A percentile compares a stretch with the other conserved stretches of the same genome.
Evolutionary conservation across 1,140 invertebrate species (phyloP).

Genomic region (Gonioctena quinquepunctata): DNA sequence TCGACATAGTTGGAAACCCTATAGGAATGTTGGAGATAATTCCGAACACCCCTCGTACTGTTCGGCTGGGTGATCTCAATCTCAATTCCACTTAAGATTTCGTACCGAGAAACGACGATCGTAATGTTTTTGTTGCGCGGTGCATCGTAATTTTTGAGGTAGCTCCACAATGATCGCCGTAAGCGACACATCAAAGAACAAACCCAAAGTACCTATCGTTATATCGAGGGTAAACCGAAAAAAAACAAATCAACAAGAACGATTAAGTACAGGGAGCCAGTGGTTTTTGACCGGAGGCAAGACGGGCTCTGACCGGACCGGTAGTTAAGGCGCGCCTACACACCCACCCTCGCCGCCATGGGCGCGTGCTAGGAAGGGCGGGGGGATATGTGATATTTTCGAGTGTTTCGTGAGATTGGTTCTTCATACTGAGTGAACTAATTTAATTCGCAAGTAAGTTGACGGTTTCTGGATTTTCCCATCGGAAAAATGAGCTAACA

Average conservation of each 20-base stretch:
- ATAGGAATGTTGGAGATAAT: too few relatives aligned
- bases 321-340: conserved; percentile 25
- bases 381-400: background rate
- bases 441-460: too few relatives aligned
- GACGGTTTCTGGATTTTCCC: too few relatives aligned
- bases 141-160: conserved; percentile 24
- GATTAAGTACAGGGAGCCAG: conserved; percentile 25
- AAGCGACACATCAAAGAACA: conserved; percentile 23
- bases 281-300: conserved; percentile 13
- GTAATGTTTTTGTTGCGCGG: conserved; percentile 17
- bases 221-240: conserved; percentile 15
- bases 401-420: too few relatives aligned
- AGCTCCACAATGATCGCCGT: conserved; percentile 21
- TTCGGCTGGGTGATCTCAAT: conserved; percentile 12
- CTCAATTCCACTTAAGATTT: conserved; percentile 25
- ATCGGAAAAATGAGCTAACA: too few relatives aligned
- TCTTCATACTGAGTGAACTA: too few relatives aligned
- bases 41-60: background rate
- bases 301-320: conserved; percentile 19
- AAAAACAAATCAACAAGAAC: conserved; percentile 14
- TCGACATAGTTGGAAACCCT: too few relatives aligned
- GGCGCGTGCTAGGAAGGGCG: background rate
- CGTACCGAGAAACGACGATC: conserved; percentile 12
- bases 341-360: conserved; percentile 23
- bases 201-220: conserved; percentile 16